Evolutionary conservation across 2,113 vertebrate species (phyloP).

Genomic region (Oreotrochilus melanogaster): DNA sequence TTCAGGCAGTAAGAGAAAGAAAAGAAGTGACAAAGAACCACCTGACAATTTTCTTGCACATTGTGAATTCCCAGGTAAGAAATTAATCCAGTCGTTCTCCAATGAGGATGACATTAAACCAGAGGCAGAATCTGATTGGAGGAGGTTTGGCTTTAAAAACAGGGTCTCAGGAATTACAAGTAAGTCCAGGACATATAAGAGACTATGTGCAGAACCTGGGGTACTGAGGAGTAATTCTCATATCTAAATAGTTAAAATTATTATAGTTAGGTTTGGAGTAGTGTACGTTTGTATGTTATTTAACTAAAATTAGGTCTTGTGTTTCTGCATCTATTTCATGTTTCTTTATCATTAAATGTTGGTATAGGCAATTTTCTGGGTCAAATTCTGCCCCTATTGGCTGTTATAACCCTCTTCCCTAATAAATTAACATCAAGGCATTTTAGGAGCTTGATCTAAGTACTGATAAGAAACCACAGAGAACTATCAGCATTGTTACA

Average conservation of each 20-base stretch:
- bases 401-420: neutral
- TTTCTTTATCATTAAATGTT: neutral
- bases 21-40: neutral
- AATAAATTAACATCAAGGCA: neutral
- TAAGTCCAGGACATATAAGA: neutral
- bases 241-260: neutral
- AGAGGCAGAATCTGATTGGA: neutral
- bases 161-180: fast-evolving
- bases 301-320: neutral
- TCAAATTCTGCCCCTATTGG: neutral
- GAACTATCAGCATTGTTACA: neutral
- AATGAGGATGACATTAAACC: neutral
- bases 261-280: neutral
- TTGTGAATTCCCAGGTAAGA: neutral
- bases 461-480: neutral
- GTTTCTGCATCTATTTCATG: neutral
- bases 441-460: neutral
- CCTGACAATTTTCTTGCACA: constrained; percentile 19
- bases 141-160: neutral
- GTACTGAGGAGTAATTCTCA: neutral
- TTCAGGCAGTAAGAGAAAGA: neutral
- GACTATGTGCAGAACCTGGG: fast-evolving
- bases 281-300: neutral
- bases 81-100: neutral
- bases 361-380: neutral